Base-by-base conservation (phyloP, 2,888 invertebrate genomes). In the Poecilus cupreus region DNA sequence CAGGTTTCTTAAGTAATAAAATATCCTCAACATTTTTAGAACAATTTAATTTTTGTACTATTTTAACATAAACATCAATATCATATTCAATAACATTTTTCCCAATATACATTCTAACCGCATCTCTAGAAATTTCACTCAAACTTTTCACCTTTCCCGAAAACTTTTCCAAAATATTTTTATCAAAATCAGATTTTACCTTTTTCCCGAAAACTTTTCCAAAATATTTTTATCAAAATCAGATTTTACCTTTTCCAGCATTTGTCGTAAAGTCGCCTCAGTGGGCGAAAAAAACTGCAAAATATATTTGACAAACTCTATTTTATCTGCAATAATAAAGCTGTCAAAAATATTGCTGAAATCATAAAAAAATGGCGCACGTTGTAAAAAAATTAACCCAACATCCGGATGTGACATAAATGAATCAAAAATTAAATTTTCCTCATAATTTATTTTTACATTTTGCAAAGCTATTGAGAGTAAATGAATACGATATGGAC, bases 401-500 rank as follows among this genome's bases (percentile, higher is more conserved):
- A 60, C 3, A 13, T 60, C 60, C 5, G 26, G 6, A 60, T 60
- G 22, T n/a, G 24, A n/a, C 5, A n/a, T 26, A 60, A 60, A 26
- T 10, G 24, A 24, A 43, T 37, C 16, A 18, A 39, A 8, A 10
- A 68, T 20, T 10, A 32, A 68, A 18, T 51, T n/a, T 4, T 51
- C 51, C 11, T 10, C 24, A 24, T 26, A 26, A 13, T 13, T 11
- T 6, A 26, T 13, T 13, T 26, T 0, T 10, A 10, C 6, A 4
- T 18, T 11, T 13, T 24, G 10, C 8, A 75, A 16, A 2, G 46
- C 11, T 6, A 46, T 46, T n/a, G 10, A 24, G 0, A 43, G 11
- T 16, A 75, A 49, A n/a, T 49, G 51, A 13, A 49, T 11, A 1
- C 24, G n/a, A 75, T 75, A 51, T 32, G 74, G 51, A 75, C 74